phyloP scores from a whole-genome alignment of 2,888 invertebrate genomes.

The Aproaerema taeniolella region DNA sequence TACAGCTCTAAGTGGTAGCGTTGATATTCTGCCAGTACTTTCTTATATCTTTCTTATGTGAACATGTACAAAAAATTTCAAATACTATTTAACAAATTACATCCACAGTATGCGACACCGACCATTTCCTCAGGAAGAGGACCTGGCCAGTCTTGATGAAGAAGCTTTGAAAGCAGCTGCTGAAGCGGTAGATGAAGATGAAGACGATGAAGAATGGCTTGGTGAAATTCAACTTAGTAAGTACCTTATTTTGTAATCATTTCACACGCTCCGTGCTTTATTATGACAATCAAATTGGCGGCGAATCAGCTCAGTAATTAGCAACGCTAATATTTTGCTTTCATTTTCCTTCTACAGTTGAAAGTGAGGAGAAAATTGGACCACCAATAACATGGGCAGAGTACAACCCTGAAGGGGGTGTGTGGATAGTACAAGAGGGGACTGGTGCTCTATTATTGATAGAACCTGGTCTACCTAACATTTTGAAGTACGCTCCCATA shows the following conservation, averaged over 20 bases:
- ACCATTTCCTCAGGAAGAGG: conserved; percentile 65
- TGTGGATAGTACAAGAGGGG: conserved; percentile 60
- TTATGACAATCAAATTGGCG: neutral
- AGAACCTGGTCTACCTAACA: conserved; percentile 48
- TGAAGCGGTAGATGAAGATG: conserved; percentile 72
- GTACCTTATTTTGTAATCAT: no score
- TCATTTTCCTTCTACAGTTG: conserved; percentile 37
- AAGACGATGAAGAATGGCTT: conserved; percentile 59
- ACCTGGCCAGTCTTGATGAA: conserved; percentile 67
- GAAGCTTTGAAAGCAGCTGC: conserved; percentile 75
- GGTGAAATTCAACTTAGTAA: conserved; percentile 81
- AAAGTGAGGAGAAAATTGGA: conserved; percentile 54
- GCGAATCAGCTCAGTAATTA: neutral
- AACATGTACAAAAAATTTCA: no score
- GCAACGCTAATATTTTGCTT: no score
- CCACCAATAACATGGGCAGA: conserved; percentile 62
- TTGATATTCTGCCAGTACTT: no score
- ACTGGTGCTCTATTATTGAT: conserved; percentile 57
- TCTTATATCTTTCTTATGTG: no score
- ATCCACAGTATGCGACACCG: conserved; percentile 57
- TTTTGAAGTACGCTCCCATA: conserved; percentile 58
- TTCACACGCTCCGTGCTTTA: no score
- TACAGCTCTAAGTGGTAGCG: no score
- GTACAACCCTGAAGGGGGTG: conserved; percentile 52
- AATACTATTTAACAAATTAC: no score